Base-by-base conservation (phyloP, 2,113 vertebrate genomes). In the Todiramphus chloris region DNA sequence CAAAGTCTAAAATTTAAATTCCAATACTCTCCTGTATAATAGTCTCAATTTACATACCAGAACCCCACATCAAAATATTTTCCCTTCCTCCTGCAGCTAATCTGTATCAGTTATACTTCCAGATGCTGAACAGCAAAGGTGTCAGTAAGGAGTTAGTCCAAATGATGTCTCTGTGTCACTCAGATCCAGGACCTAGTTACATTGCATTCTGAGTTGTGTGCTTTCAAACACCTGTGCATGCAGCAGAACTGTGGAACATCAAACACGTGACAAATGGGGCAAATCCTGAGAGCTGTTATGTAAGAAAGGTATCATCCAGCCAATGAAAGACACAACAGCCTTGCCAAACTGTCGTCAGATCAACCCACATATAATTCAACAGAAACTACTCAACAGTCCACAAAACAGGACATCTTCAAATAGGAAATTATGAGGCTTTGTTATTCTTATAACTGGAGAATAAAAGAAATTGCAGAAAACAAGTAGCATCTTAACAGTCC, bases 211-310 rank as follows among this genome's bases (percentile, higher is more conserved):
- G 56, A 63, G 5, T 4, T 37, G 31, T 63, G 87, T 77, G 44
- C 21, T 76, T 76, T 67, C 28, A 51, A 41, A 48, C 13, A 53
- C 23, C 39, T 28, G 28, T 66, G 74, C 5, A 3, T 55, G 73
- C 21, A 87, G 50, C 53, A 73, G 39, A 83, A 41, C 59, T 25
- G 41, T 62, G 50, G 78, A 96, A 84, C 37, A 81, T n/a, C 64
- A 43, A 28, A 46, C 14, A 75, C 4, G 1, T 13, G 33, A 50
- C 33, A 16, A 37, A 60, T 37, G 4, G 30, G 58, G 31, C 5
- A 83, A 78, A 64, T 4, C 5, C 46, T 0, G 0, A 2, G 9
- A 28, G 33, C 21, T 66, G 27, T 27, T 58, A 31, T 0, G 0
- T 31, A 23, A 33, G 78, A 78, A 76, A 74, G 51, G n/a, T 10